A percentile compares a stretch with the other conserved stretches of the same genome.
Conservation (phyloP, 2,113 vertebrate species). For the Pseudopodoces humilis region DNA sequence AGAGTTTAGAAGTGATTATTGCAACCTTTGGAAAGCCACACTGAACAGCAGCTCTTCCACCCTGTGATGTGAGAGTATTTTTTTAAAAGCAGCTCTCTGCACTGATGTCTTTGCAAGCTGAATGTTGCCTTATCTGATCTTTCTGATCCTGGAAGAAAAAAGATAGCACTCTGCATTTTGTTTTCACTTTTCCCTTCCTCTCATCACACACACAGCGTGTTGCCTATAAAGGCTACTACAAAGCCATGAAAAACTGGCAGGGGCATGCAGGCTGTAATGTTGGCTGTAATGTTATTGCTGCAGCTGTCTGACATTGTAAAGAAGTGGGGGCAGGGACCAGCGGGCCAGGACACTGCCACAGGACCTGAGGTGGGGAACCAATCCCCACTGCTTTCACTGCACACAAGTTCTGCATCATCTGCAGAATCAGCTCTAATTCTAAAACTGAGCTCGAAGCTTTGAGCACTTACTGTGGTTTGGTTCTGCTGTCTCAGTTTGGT, state of each 20-base stretch:
- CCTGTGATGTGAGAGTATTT: background rate
- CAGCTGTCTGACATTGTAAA: background rate
- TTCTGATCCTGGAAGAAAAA: background rate
- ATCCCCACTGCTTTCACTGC: background rate
- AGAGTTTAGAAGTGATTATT: background rate
- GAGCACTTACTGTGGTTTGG: background rate
- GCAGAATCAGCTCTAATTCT: background rate
- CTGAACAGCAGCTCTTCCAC: background rate
- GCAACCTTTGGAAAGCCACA: background rate
- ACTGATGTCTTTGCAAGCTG: background rate
- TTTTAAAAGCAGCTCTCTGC: background rate
- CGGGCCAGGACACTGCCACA: rapidly evolving
- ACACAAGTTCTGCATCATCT: background rate
- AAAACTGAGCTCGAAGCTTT: background rate
- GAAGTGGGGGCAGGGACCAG: background rate
- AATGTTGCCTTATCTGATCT: background rate
- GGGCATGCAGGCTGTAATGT: background rate
- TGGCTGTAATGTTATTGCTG: background rate
- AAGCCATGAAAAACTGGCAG: background rate
- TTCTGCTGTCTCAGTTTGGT: background rate
- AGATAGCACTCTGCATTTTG: background rate
- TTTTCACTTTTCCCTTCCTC: background rate
- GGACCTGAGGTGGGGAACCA: background rate
- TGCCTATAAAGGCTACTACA: background rate
- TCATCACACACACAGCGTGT: background rate